These are phyloP conservation scores for Cylas formicarius DNA, from an alignment of 1,140 invertebrate genomes.

Conservation along the genomic window DNA sequence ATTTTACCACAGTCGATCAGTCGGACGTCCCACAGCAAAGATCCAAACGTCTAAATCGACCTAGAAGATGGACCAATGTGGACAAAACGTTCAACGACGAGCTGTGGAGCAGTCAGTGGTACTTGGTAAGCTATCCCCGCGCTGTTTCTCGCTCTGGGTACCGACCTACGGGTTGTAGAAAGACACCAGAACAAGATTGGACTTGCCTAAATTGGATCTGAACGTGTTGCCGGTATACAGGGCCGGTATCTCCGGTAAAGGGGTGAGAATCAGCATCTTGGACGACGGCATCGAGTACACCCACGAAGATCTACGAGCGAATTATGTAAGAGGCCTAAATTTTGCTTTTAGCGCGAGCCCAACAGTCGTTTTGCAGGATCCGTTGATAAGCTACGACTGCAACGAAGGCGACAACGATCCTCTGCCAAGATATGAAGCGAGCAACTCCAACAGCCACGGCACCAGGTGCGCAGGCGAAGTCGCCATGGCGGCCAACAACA, in stretches of 20 bases:
- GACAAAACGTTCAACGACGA: constrained; percentile 68
- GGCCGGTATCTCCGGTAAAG: constrained; percentile 70
- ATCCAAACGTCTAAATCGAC: constrained; percentile 16
- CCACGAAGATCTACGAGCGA: constrained; percentile 68
- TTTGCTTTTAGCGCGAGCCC: background rate
- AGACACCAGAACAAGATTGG: constrained; percentile 52
- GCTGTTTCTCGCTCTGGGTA: background rate
- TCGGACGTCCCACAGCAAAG: constrained; percentile 22
- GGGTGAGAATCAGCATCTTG: constrained; percentile 72
- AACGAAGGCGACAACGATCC: constrained; percentile 73
- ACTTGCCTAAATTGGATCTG: constrained; percentile 62
- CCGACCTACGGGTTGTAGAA: constrained; percentile 46
- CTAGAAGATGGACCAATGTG: constrained; percentile 4
- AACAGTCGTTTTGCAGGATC: constrained; percentile 50
- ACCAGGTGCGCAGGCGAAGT: constrained; percentile 78
- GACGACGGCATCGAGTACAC: constrained; percentile 82
- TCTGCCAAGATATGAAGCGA: constrained; percentile 58
- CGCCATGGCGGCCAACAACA: constrained; percentile 78
- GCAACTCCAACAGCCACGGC: constrained; percentile 65
- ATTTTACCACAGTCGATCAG: constrained; percentile 40
- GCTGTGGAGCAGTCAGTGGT: constrained; percentile 84
- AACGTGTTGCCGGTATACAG: constrained; percentile 74
- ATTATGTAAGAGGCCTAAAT: constrained; percentile 61
- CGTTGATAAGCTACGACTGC: constrained; percentile 77
- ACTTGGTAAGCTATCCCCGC: constrained; percentile 68